Base-by-base conservation (phyloP, 2,797 vertebrate species). In the Anniella stebbinsi region DNA sequence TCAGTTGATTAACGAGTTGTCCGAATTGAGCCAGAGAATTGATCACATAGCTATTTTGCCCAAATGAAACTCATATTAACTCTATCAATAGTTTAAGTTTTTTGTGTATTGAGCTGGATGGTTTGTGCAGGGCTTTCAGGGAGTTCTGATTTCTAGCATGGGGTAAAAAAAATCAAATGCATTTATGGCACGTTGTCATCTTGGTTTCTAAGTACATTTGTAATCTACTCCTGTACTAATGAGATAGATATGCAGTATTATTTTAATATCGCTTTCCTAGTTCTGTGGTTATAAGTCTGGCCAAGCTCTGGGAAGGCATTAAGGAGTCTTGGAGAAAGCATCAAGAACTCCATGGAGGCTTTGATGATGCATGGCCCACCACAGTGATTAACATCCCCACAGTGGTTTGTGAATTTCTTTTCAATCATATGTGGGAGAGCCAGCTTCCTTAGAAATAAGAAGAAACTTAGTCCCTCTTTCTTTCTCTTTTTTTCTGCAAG, bases 351-450 rank as follows among this genome's bases (percentile, higher is more conserved):
- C 76, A 66, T 6, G 66, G 28, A 85, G 9, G 0, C 17, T 51
- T 78, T 70, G 89, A n/a, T 90, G 87, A 67, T 69, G 1, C 69
- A 89, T 63, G 92, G 93, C 87, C 91, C 92, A 51, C 93, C 93
- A 38, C 91, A 91, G 4, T 0, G 1, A 54, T 73, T 60, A 9
- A 51, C 57, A 92, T 93, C 70, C 86, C 76, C 80, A 66, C 89
- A 0, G 82, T 0, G 93, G 86, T 87, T 94, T 87, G 72, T 87
- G 80, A 0, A 0, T 25, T 91, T 38, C 86, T 86, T 57, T 51
- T 48, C 13, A 0, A 63, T 89, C 75, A 87, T 67, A 1, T 86
- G 45, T n/a, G 86, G 28, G 2, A 36, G 87, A 69, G 76, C 54
- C 67, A 10, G 0, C 77, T 80, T 88, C 18, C 76, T 48, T 81